These are phyloP conservation scores for Yasuhikotakia modesta DNA, from an alignment of 2,797 vertebrate species.

Conservation along the genomic window DNA sequence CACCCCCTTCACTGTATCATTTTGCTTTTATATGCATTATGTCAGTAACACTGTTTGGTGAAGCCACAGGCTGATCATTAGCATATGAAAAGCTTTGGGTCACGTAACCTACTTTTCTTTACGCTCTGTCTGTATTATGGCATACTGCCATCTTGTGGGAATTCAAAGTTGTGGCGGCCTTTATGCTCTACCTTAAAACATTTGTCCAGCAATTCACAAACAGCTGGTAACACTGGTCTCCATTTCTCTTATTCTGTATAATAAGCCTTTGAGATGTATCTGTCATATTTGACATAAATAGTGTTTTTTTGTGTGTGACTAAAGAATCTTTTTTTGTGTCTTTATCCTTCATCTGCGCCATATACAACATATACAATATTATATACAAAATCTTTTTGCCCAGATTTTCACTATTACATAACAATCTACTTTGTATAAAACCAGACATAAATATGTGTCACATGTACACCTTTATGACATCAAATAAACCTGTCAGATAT, in stretches of 20 bases:
- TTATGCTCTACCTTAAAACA: not conserved
- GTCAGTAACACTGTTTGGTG: slow-evolving; percentile 1
- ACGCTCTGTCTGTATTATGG: not conserved
- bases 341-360: not conserved
- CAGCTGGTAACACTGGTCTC: not conserved
- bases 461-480: not conserved
- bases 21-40: slow-evolving; percentile 13
- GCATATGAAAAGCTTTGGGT: slow-evolving; percentile 29
- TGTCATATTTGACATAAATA: not conserved
- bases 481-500: not conserved
- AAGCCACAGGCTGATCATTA: slow-evolving; percentile 3
- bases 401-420: not conserved
- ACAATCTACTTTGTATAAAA: not conserved
- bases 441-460: not conserved
- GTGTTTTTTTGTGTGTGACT: no score
- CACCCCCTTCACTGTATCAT: not conserved
- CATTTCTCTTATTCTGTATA: slow-evolving; percentile 3
- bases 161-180: not conserved
- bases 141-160: slow-evolving; percentile 47
- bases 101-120: slow-evolving; percentile 21
- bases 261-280: not conserved
- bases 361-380: not conserved
- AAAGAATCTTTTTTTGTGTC: not conserved
- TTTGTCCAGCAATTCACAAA: not conserved
- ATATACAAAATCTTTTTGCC: not conserved